A percentile compares a stretch with the other conserved stretches of the same genome.
phyloP scores from a whole-genome alignment of 2,888 invertebrate species.

The Macaria liturata region DNA sequence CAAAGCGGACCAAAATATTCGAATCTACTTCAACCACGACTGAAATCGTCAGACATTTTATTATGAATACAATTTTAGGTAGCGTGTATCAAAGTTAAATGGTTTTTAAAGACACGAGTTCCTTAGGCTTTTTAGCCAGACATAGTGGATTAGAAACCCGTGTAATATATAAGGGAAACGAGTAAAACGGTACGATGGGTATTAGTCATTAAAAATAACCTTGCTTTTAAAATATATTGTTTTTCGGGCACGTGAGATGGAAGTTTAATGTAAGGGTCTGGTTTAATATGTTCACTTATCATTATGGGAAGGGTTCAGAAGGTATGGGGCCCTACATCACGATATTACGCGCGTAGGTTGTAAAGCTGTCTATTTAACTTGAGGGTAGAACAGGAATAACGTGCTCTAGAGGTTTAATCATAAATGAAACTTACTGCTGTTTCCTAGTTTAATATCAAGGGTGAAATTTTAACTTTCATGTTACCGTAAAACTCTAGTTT shows the following conservation, averaged over 20 bases:
- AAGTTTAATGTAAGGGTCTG: conserved; percentile 16
- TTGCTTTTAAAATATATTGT: conserved; percentile 20
- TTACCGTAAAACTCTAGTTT: too few species aligned
- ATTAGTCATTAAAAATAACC: not conserved
- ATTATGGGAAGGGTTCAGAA: conserved; percentile 20
- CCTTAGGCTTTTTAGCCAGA: too few species aligned
- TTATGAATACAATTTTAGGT: too few species aligned
- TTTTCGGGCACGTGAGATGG: conserved; percentile 12
- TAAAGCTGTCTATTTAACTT: conserved; percentile 19
- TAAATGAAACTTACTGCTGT: conserved; percentile 4
- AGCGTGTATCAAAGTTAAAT: too few species aligned
- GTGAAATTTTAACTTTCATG: conserved; percentile 3
- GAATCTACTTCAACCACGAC: too few species aligned
- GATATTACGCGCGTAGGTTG: conserved; percentile 17
- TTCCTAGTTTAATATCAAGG: conserved; percentile 6
- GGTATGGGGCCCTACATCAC: conserved; percentile 13
- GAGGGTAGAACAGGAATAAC: conserved; percentile 6
- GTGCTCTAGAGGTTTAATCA: conserved; percentile 12
- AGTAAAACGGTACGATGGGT: too few species aligned
- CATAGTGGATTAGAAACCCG: not conserved
- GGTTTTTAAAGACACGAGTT: too few species aligned
- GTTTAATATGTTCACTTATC: conserved; percentile 20
- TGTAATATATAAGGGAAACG: not conserved
- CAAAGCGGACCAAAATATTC: too few species aligned
- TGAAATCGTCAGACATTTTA: too few species aligned